phyloP scores from a whole-genome alignment of 2,113 vertebrate genomes.

The Psilopogon haemacephalus region DNA sequence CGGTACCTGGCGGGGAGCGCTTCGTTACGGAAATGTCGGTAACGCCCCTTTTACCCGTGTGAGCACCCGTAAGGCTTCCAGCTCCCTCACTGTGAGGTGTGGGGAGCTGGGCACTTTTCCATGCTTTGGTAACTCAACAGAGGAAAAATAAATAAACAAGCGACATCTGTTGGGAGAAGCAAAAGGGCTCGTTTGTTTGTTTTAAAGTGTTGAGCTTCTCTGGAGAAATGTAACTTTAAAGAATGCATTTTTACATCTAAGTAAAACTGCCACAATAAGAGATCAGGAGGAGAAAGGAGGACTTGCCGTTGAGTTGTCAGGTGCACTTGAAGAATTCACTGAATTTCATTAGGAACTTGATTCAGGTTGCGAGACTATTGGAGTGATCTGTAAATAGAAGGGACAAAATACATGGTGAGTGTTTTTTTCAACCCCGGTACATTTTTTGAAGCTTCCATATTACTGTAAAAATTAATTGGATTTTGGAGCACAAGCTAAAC shows the following conservation, averaged over 20 bases:
- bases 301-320: no score
- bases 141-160: not conserved
- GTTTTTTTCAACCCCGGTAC: not conserved
- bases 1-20: not conserved
- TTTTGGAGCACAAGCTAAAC: not conserved
- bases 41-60: accelerated
- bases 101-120: not conserved
- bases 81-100: no score
- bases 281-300: not conserved
- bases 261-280: not conserved
- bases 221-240: not conserved
- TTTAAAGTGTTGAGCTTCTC: not conserved
- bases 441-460: not conserved
- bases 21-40: no score
- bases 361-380: not conserved
- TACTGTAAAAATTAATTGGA: not conserved
- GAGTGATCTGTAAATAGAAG: not conserved
- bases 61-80: accelerated
- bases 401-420: not conserved
- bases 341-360: not conserved
- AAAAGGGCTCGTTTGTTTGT: not conserved
- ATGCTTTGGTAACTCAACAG: not conserved
- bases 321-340: not conserved
- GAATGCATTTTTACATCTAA: not conserved
- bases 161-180: not conserved